These are phyloP conservation scores for Cairina moschata DNA, from an alignment of 2,113 vertebrate species.

Conservation along the genomic window DNA sequence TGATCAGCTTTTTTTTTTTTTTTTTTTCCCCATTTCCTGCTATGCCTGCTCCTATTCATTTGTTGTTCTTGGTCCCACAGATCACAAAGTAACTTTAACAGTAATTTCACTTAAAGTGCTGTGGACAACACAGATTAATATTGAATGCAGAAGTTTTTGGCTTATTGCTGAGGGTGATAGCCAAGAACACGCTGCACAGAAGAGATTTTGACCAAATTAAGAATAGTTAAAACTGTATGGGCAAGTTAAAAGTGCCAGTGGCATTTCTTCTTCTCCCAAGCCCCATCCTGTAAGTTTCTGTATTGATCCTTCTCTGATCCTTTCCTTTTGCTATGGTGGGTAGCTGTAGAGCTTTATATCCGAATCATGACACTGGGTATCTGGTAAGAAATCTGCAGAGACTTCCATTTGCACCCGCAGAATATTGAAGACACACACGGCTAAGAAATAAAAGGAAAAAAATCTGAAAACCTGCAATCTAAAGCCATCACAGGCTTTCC, in stretches of 20 bases:
- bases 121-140: neutral
- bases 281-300: neutral
- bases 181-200: neutral
- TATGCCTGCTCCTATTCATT: neutral
- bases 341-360: neutral
- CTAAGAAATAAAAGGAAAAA: neutral
- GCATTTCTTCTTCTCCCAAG: neutral
- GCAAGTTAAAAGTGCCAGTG: neutral
- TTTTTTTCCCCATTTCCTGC: neutral
- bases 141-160: neutral
- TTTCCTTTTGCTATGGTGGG: neutral
- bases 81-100: neutral
- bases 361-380: accelerated
- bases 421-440: neutral
- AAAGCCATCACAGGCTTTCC: neutral
- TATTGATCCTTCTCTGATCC: neutral
- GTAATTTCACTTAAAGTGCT: neutral
- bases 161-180: too few relatives aligned
- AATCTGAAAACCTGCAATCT: neutral
- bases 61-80: neutral
- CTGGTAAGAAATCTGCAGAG: neutral
- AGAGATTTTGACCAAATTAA: neutral
- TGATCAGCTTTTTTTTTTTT: neutral
- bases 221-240: neutral
- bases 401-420: neutral